Evolutionary conservation across 2,888 invertebrate genomes (phyloP).

Genomic region (Troides aeacus): DNA sequence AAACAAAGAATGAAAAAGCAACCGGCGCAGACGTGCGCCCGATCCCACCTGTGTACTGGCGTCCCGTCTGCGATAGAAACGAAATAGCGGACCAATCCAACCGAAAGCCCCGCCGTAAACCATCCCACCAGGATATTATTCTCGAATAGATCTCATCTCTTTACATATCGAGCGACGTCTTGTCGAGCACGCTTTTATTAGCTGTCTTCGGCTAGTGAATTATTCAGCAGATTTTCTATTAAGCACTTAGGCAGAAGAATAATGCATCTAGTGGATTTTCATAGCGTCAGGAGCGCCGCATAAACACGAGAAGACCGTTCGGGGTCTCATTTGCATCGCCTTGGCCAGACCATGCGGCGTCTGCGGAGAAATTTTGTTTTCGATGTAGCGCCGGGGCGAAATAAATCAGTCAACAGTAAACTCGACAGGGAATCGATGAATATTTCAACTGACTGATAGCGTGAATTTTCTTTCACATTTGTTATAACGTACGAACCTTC

Average conservation of each 20-base stretch:
- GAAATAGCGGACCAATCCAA: constrained; percentile 50
- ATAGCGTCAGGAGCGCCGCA: constrained; percentile 52
- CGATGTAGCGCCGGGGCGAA: constrained; percentile 23
- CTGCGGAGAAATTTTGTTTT: constrained; percentile 28
- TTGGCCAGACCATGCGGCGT: constrained; percentile 45
- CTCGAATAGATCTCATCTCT: constrained; percentile 67
- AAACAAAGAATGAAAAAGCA: constrained; percentile 77
- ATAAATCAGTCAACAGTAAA: constrained; percentile 28
- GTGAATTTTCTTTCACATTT: constrained; percentile 18
- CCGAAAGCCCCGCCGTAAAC: constrained; percentile 57
- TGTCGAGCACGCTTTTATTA: constrained; percentile 71
- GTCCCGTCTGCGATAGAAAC: constrained; percentile 54
- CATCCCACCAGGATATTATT: constrained; percentile 64
- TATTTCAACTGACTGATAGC: constrained; percentile 25
- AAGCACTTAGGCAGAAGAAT: constrained; percentile 69
- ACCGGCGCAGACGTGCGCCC: constrained; percentile 62
- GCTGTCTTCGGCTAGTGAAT: constrained; percentile 65
- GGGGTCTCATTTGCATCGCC: constrained; percentile 53
- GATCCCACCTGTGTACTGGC: constrained; percentile 45
- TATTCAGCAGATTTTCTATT: constrained; percentile 70
- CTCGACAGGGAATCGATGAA: constrained; percentile 22
- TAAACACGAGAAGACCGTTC: constrained; percentile 45
- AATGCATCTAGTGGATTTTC: constrained; percentile 67
- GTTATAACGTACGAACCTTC: not conserved
- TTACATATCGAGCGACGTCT: constrained; percentile 67